A percentile compares a stretch with the other conserved stretches of the same genome.
These are phyloP conservation scores for Cantharis nigra DNA, from an alignment of 2,888 invertebrate genomes.

Conservation along the genomic window DNA sequence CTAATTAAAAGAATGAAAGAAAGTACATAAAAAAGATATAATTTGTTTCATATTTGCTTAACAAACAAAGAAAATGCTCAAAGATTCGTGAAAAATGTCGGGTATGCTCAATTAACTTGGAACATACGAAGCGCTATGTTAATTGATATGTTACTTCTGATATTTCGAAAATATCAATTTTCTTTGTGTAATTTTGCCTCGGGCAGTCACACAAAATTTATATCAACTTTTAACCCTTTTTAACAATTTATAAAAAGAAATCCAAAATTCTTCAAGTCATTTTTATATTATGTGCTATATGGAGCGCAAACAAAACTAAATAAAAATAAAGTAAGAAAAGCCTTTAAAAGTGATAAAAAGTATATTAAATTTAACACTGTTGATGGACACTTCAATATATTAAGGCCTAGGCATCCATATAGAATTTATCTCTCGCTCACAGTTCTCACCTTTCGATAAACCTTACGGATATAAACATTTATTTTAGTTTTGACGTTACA, in stretches of 20 bases:
- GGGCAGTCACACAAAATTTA: not conserved
- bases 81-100: not conserved
- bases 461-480: not conserved
- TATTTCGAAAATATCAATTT: not conserved
- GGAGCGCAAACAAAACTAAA: not conserved
- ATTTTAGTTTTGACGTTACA: not conserved
- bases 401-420: not conserved
- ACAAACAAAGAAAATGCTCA: constrained; percentile 11
- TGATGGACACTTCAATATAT: not conserved
- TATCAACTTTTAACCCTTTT: not conserved
- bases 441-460: not conserved
- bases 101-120: constrained; percentile 1
- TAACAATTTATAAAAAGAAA: not conserved
- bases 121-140: not conserved
- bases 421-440: not conserved
- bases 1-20: constrained; percentile 6
- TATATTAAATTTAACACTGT: not conserved
- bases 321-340: not conserved
- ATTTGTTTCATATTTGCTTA: constrained; percentile 9
- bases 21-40: constrained; percentile 3
- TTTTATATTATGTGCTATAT: not conserved
- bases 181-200: not conserved
- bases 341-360: not conserved
- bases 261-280: not conserved
- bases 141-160: not conserved